Evolutionary conservation across 2,113 vertebrate species (phyloP).

Genomic region (Dasyurus viverrinus): DNA sequence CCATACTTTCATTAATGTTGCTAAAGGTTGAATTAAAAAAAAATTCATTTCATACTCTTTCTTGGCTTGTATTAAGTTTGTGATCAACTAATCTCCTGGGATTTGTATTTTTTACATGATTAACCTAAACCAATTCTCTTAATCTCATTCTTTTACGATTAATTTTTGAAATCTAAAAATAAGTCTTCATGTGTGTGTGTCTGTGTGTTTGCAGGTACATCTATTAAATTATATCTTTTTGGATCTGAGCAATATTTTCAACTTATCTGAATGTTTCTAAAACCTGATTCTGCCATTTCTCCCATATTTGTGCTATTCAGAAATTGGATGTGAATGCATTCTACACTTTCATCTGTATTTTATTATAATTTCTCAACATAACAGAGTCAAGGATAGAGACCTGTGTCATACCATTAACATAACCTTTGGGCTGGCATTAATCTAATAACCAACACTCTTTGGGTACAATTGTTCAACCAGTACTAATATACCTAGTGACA

Average conservation of each 20-base stretch:
- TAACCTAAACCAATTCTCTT: not conserved
- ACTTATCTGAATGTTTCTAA: not conserved
- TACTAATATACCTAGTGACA: not conserved
- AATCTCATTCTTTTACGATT: not conserved
- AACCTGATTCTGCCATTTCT: not conserved
- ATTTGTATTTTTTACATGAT: not conserved
- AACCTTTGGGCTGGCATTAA: not conserved
- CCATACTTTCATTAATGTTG: not conserved
- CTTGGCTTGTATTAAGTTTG: not conserved
- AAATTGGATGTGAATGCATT: conserved; percentile 18
- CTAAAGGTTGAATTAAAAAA: not conserved
- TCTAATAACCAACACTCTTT: conserved; percentile 7
- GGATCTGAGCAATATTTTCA: not conserved
- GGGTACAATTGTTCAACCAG: not conserved
- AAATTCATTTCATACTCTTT: not conserved
- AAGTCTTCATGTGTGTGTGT: not conserved
- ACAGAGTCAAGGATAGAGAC: conserved; percentile 30
- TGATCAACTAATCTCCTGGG: not conserved
- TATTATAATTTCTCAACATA: conserved; percentile 26
- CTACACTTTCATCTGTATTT: not conserved
- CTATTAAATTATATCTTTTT: not conserved
- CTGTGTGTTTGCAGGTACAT: not conserved
- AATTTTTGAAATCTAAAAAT: not conserved
- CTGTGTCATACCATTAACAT: not conserved
- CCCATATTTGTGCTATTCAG: not conserved